A percentile compares a stretch with the other conserved stretches of the same genome.
phyloP scores from a whole-genome alignment of 2,888 invertebrate genomes.

The Drosophila prolongata region DNA sequence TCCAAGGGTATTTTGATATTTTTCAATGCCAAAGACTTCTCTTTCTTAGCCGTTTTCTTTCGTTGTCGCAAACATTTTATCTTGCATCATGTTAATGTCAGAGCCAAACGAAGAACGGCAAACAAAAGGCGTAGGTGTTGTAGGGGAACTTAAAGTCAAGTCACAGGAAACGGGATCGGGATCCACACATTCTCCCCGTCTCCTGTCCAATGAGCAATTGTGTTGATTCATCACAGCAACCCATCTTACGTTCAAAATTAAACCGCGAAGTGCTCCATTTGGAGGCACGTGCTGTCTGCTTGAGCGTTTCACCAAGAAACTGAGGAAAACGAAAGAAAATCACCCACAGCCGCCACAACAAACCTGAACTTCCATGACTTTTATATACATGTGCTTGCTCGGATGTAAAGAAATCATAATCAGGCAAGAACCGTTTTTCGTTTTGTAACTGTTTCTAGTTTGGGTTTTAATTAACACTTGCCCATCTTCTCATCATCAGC shows the following conservation, averaged over 20 bases:
- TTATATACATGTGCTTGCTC: conserved; percentile 23
- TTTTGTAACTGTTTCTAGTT: conserved; percentile 74
- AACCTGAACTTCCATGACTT: conserved; percentile 76
- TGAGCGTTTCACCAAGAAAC: conserved; percentile 47
- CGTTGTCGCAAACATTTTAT: conserved; percentile 51
- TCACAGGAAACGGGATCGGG: conserved; percentile 18
- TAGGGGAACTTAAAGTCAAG: not conserved
- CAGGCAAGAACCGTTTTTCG: conserved; percentile 54
- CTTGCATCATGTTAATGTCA: conserved; percentile 55
- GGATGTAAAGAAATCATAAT: conserved; percentile 26
- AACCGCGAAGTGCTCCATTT: conserved; percentile 41
- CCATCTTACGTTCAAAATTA: conserved; percentile 9
- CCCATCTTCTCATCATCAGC: conserved; percentile 22
- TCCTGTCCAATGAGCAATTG: conserved; percentile 32
- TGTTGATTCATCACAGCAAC: conserved; percentile 31
- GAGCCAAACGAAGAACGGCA: conserved; percentile 51
- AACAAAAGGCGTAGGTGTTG: conserved; percentile 57
- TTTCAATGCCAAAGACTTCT: not conserved
- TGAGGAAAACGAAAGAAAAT: conserved; percentile 33
- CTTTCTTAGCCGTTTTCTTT: not conserved
- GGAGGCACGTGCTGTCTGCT: conserved; percentile 50
- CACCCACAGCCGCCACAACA: conserved; percentile 42
- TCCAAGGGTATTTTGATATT: not conserved
- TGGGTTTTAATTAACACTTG: conserved; percentile 65
- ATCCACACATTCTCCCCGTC: not conserved